Percentiles rank a stretch among this genome's conserved stretches.
phyloP scores from a whole-genome alignment of 2,113 vertebrate species.

The Mastomys coucha region DNA sequence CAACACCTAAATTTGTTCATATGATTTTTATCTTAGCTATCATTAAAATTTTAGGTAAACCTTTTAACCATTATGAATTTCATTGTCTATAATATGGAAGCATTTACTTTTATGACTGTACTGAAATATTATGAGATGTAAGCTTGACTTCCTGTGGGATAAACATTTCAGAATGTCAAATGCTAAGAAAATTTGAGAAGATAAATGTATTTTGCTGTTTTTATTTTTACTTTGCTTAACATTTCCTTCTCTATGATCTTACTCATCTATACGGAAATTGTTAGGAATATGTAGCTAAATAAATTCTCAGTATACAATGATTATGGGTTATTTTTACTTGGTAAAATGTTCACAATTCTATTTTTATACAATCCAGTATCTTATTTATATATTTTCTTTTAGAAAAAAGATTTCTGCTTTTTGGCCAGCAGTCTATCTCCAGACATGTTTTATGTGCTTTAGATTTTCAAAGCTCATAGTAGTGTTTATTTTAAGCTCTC shows the following conservation, averaged over 20 bases:
- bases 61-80: background rate
- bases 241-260: background rate
- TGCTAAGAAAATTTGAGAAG: background rate
- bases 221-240: constrained; percentile 26
- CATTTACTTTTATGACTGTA: background rate
- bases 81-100: background rate
- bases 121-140: constrained; percentile 18
- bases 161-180: background rate
- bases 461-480: background rate
- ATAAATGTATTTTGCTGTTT: background rate
- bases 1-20: background rate
- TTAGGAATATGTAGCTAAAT: background rate
- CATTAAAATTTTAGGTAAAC: background rate
- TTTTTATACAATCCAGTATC: background rate
- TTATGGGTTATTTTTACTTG: background rate
- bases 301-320: background rate
- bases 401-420: background rate
- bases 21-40: background rate
- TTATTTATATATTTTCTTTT: constrained; percentile 7
- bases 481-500: background rate
- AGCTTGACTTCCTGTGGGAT: background rate
- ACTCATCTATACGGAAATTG: background rate
- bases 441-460: background rate
- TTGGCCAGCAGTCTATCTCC: background rate
- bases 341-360: constrained; percentile 29